These are phyloP conservation scores for Palythoa heliodiscus DNA, from an alignment of 92 coral and sea anemone species.

Conservation along the genomic window DNA sequence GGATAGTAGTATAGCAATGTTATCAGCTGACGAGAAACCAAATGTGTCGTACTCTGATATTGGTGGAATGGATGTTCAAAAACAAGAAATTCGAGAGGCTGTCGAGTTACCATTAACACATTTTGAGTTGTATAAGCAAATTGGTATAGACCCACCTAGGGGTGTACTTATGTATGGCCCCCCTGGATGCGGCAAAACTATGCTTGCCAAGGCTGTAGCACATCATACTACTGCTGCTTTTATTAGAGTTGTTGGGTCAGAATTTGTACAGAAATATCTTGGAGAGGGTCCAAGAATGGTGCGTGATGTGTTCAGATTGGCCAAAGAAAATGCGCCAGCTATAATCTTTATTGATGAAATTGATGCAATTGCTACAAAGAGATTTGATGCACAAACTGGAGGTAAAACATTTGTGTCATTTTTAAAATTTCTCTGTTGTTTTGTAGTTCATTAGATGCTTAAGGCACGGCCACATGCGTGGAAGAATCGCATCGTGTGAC, in stretches of 20 bases:
- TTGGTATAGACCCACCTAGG: constrained; percentile 99
- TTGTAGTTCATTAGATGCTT: too few relatives aligned
- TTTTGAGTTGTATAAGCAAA: constrained; percentile 99
- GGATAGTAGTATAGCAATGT: constrained; percentile 98
- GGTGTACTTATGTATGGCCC: constrained; percentile 97
- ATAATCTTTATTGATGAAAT: constrained; percentile 98
- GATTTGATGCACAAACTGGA: constrained; percentile 99
- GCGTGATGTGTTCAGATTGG: constrained; percentile 95
- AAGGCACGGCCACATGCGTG: neutral
- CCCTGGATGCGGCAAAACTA: constrained; percentile 99
- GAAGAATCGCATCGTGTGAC: too few relatives aligned
- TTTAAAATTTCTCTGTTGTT: neutral
- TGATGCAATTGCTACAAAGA: constrained; percentile 99
- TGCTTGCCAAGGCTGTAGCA: constrained; percentile 99
- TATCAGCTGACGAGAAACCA: constrained; percentile 94
- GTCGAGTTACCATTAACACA: constrained; percentile 97
- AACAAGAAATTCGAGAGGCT: constrained; percentile 98
- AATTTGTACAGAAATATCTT: constrained; percentile 98
- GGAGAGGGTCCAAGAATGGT: constrained; percentile 99
- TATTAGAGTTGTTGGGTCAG: constrained; percentile 99
- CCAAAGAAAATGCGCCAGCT: constrained; percentile 99
- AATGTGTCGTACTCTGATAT: constrained; percentile 89
- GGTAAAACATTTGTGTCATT: constrained; percentile 56
- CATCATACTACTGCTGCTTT: constrained; percentile 98
- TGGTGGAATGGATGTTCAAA: constrained; percentile 99